Base-by-base conservation (phyloP, 2,888 invertebrate genomes). In the Philhelius pedissequus region DNA sequence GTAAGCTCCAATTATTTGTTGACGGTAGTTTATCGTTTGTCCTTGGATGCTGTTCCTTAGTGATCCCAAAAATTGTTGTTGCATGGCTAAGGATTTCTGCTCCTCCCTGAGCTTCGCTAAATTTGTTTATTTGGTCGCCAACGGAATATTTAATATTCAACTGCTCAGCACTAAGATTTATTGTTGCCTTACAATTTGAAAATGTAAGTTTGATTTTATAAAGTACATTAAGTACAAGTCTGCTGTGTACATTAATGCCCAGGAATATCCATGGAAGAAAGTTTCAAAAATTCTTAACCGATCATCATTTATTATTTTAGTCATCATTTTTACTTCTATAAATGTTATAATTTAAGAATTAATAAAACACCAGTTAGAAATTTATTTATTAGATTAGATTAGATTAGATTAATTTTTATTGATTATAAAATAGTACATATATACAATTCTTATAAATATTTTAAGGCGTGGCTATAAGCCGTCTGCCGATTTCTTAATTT, bases 231-330 rank as follows among this genome's bases (percentile, higher is more conserved):
- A n/a, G n/a, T n/a, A n/a, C n/a, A n/a, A 91, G 91, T 86, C 90
- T 0, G 73, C 76, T 32, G 89, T 88, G 8, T 90, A 87, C 58
- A 82, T 89, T n/a, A 86, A 86, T 2, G 86, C 89, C 4, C 89
- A 90, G 74, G 86, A 88, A 48, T 86, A 89, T 52, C 91, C 91
- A 3, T 91, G 91, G 91, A 87, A 86, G 3, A 89, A 91, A 54
- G 38, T 91, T 35, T 88, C 89, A 9, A 90, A 89, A 76, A 87
- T 90, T 1, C 13, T 90, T 1, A 90, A 91, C 75, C 89, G 88
- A 18, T 11, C 87, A 0, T 87, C 88, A 35, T 89, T 89, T 32
- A 74, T 90, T 18, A 58, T 81, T 3, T 13, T 79, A n/a, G 5
- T 68, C 0, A 71, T 84, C 8, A 52, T 30, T 22, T 79, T 75